Evolutionary conservation across 2,797 vertebrate genomes (phyloP).

Genomic region (Alectoris magna): DNA sequence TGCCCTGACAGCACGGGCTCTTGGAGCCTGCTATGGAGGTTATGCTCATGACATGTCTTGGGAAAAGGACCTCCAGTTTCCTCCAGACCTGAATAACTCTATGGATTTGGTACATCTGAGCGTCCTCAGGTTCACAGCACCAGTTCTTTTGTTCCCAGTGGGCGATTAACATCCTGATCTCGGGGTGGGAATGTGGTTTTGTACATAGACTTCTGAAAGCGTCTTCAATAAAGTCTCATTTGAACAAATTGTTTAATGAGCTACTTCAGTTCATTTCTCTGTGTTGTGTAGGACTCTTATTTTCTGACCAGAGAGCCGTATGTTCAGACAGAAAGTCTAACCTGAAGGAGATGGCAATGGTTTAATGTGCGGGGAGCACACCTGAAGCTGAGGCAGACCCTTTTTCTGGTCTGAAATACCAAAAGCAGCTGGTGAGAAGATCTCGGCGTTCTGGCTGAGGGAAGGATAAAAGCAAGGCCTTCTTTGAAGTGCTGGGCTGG

Average conservation of each 20-base stretch:
- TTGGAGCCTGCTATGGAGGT: background rate
- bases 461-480: conserved; percentile 12
- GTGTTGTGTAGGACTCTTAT: background rate
- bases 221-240: conserved; percentile 64
- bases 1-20: background rate
- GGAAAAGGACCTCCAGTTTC: background rate
- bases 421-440: conserved; percentile 12
- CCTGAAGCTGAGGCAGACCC: background rate
- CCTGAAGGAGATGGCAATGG: too few relatives aligned
- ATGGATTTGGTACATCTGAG: background rate
- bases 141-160: conserved; percentile 23
- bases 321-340: background rate
- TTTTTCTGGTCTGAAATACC: background rate
- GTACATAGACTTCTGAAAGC: conserved; percentile 44
- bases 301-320: background rate
- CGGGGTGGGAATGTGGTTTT: conserved; percentile 57
- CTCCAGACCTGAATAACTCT: background rate
- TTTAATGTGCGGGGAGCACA: background rate
- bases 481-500: conserved; percentile 48
- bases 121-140: background rate
- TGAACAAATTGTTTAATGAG: background rate
- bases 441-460: conserved; percentile 8
- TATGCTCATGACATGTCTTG: background rate
- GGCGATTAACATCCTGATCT: background rate
- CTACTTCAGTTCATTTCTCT: background rate